Evolutionary conservation across 2,113 vertebrate genomes (phyloP).

Genomic region (Rallus limicola): DNA sequence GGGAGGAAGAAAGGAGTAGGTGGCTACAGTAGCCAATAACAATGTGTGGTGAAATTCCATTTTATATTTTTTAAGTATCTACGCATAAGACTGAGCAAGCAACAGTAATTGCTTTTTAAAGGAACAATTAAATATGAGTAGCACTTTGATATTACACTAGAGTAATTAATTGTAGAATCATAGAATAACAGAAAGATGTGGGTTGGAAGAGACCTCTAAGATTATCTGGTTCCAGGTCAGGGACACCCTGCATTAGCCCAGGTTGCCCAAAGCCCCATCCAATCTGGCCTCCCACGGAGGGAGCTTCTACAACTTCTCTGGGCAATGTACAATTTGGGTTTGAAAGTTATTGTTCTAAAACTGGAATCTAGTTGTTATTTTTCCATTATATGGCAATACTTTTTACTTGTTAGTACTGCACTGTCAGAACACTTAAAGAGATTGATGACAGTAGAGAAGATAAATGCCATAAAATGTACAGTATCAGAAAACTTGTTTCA

Average conservation of each 20-base stretch:
- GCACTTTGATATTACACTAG: background rate
- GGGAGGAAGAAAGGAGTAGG: background rate
- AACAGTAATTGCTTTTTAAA: background rate
- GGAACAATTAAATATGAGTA: background rate
- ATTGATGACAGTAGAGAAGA: background rate
- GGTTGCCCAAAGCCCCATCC: no score
- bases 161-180: background rate
- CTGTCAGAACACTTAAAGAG: background rate
- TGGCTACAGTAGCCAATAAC: background rate
- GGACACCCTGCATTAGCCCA: no score
- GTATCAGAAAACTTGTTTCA: background rate
- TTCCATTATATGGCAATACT: background rate
- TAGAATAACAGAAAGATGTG: no score
- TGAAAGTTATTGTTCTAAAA: background rate
- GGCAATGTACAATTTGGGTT: background rate
- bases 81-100: background rate
- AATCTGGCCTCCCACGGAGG: no score
- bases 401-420: background rate
- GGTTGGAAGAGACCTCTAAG: no score
- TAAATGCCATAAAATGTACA: background rate
- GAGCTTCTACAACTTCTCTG: no score
- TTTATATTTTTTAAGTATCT: background rate
- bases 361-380: background rate
- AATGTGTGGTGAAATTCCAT: background rate
- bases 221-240: no score